A percentile compares a stretch with the other conserved stretches of the same genome.
Evolutionary conservation across 2,113 vertebrate genomes (phyloP).

Genomic region (Anas platyrhynchos): DNA sequence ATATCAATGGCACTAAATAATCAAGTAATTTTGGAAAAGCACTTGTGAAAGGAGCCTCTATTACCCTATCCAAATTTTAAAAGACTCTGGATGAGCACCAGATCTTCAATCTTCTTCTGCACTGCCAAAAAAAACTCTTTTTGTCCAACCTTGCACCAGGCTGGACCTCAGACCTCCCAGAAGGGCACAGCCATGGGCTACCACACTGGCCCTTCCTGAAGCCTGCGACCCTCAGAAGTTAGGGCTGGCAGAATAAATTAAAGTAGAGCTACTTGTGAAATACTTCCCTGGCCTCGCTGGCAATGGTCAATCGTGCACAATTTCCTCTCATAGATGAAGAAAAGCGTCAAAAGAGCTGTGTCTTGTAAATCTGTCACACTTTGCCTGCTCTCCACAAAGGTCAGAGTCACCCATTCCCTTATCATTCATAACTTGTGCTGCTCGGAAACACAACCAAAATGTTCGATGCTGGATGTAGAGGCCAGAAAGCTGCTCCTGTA

Average conservation of each 20-base stretch:
- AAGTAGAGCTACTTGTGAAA: background rate
- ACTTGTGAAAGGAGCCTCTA: background rate
- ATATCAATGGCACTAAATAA: background rate
- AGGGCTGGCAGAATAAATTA: background rate
- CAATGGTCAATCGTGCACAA: background rate
- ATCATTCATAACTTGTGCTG: background rate
- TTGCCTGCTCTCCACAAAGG: background rate
- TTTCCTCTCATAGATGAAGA: background rate
- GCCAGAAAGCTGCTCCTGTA: background rate
- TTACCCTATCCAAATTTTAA: background rate
- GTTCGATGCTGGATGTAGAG: background rate
- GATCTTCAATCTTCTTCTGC: background rate
- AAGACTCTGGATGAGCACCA: background rate
- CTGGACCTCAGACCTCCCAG: background rate
- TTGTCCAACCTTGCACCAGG: background rate
- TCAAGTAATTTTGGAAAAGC: background rate
- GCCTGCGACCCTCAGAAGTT: background rate
- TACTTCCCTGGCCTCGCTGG: fast-evolving
- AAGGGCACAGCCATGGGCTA: background rate
- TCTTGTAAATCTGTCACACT: background rate
- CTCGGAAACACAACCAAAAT: background rate
- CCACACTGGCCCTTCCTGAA: background rate
- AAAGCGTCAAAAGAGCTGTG: background rate
- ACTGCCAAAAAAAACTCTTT: background rate
- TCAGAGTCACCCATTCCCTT: background rate